Percentiles rank a stretch among this genome's conserved stretches.
Conservation (phyloP, 2,113 vertebrate species). For the Platysternon megacephalum region DNA sequence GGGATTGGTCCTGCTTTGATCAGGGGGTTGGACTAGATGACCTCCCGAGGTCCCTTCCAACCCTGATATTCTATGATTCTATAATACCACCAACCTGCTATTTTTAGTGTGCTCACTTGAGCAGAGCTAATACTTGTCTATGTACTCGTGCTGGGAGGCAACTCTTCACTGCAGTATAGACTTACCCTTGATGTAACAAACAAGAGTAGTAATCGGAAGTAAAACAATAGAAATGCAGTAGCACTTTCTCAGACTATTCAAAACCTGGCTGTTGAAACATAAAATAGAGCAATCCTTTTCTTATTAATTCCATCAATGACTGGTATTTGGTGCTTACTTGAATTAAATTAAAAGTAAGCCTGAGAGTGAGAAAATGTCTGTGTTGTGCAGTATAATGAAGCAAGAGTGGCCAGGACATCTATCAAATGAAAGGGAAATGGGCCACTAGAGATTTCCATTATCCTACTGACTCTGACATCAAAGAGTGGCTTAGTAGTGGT, state of each 20-base stretch:
- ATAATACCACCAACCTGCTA: not conserved
- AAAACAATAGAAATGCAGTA: constrained; percentile 21
- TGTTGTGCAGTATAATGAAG: not conserved
- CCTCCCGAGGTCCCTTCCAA: too few species aligned
- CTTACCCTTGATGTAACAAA: not conserved
- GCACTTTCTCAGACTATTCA: constrained; percentile 31
- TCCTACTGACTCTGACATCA: not conserved
- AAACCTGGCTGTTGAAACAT: constrained; percentile 26
- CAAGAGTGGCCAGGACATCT: not conserved
- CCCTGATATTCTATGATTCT: too few species aligned
- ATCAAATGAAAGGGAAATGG: not conserved
- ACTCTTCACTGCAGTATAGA: not conserved
- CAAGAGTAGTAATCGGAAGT: not conserved
- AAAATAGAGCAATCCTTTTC: not conserved
- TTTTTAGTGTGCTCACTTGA: not conserved
- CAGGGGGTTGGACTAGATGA: too few species aligned
- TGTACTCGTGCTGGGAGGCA: not conserved
- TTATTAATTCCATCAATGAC: constrained; percentile 15
- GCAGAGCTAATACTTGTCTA: not conserved
- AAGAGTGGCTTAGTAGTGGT: not conserved
- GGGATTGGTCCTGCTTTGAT: too few species aligned
- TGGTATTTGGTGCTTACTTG: constrained; percentile 54
- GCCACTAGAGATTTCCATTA: not conserved
- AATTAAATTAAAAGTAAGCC: constrained; percentile 47
- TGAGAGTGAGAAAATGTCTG: not conserved